A percentile compares a stretch with the other conserved stretches of the same genome.
These are phyloP conservation scores for Natator depressus DNA, from an alignment of 2,113 vertebrate genomes.

Conservation along the genomic window DNA sequence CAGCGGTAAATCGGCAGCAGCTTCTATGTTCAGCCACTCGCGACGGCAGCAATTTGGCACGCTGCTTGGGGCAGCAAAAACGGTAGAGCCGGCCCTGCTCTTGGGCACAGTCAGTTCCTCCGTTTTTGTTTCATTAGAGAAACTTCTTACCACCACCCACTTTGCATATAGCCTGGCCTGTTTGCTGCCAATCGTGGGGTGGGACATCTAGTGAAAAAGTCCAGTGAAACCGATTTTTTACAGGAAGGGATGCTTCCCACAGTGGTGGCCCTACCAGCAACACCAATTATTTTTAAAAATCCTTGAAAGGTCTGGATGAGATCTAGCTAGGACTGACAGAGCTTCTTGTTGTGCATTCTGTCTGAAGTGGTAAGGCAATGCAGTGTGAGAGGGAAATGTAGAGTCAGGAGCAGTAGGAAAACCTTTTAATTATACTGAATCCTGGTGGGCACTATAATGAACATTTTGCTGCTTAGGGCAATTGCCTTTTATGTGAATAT, in stretches of 20 bases:
- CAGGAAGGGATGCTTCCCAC: background rate
- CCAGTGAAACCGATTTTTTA: background rate
- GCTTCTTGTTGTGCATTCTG: background rate
- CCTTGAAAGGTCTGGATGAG: background rate
- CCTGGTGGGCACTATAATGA: background rate
- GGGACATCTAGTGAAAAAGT: background rate
- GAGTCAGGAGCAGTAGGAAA: background rate
- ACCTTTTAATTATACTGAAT: slow-evolving; percentile 2
- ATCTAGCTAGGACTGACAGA: background rate
- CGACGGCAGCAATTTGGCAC: too few species aligned
- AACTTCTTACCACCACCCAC: background rate
- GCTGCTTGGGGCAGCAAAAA: too few species aligned
- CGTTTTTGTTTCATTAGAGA: background rate
- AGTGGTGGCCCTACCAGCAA: background rate
- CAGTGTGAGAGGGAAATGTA: background rate
- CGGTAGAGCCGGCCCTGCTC: background rate
- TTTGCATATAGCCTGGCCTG: background rate
- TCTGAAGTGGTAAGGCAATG: background rate
- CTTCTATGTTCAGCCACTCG: too few species aligned
- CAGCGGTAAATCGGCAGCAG: too few species aligned
- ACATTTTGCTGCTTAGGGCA: background rate
- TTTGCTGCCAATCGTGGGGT: background rate
- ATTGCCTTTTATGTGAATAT: background rate
- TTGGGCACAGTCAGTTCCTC: background rate
- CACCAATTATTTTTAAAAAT: background rate